These are phyloP conservation scores for Lophius americanus DNA, from an alignment of 2,797 vertebrate species.

Conservation along the genomic window DNA sequence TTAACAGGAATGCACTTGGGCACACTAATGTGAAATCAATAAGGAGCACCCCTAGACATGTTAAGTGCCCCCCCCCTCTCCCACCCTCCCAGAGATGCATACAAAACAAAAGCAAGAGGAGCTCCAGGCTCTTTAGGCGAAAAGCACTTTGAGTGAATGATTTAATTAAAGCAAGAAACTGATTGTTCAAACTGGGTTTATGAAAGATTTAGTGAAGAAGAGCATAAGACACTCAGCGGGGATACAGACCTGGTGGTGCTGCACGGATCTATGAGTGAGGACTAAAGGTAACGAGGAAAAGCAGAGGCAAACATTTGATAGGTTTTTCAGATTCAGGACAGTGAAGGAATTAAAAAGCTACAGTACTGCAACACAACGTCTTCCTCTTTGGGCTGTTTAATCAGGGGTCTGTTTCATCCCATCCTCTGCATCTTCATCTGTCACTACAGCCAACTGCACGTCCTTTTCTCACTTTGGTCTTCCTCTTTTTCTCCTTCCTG, in stretches of 20 bases:
- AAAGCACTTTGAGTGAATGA: conserved; percentile 45
- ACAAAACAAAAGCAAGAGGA: conserved; percentile 34
- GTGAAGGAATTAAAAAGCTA: too few species aligned
- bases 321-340: conserved; percentile 1
- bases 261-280: background rate
- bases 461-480: too few species aligned
- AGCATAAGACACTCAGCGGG: conserved; percentile 12
- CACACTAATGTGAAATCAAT: conserved; percentile 72
- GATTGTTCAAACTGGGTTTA: conserved; percentile 23
- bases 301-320: background rate
- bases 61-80: conserved; percentile 9
- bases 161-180: conserved; percentile 34
- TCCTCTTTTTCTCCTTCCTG: too few species aligned
- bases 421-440: too few species aligned
- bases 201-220: conserved; percentile 15
- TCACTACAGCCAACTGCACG: too few species aligned
- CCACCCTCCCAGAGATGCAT: conserved; percentile 19
- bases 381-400: too few species aligned
- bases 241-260: background rate
- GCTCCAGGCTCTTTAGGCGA: conserved; percentile 21
- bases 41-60: conserved; percentile 38
- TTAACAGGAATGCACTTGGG: conserved; percentile 46
- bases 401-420: too few species aligned
- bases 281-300: background rate
- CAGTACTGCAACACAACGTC: background rate